A percentile compares a stretch with the other conserved stretches of the same genome.
Evolutionary conservation across 2,797 vertebrate species (phyloP).

Genomic region (Acrocephalus scirpaceus): DNA sequence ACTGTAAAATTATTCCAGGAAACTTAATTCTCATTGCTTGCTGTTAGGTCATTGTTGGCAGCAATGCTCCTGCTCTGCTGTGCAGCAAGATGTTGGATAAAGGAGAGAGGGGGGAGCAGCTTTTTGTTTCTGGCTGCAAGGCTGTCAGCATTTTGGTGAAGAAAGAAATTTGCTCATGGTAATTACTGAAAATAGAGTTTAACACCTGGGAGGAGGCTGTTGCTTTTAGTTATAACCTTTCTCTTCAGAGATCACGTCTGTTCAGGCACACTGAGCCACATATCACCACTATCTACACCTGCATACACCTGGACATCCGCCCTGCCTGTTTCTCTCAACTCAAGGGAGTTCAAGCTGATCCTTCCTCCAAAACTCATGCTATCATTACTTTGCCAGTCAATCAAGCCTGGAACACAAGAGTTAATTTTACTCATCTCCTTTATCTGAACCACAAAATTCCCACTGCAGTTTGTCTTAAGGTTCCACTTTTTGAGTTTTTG

Average conservation of each 20-base stretch:
- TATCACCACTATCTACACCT: rapidly evolving
- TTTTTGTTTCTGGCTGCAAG: background rate
- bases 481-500: background rate
- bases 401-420: background rate
- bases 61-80: background rate
- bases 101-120: background rate
- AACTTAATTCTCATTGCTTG: background rate
- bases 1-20: background rate
- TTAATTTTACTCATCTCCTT: background rate
- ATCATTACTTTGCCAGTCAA: background rate
- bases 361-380: background rate
- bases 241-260: rapidly evolving
- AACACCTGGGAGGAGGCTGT: background rate
- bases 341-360: background rate
- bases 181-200: background rate
- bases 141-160: background rate
- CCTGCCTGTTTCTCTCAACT: background rate
- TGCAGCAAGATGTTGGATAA: rapidly evolving
- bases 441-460: background rate
- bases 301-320: background rate
- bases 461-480: background rate
- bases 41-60: rapidly evolving
- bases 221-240: background rate
- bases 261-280: background rate
- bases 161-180: background rate